phyloP scores from a whole-genome alignment of 2,888 invertebrate species.

The Hydropsyche betteni region DNA sequence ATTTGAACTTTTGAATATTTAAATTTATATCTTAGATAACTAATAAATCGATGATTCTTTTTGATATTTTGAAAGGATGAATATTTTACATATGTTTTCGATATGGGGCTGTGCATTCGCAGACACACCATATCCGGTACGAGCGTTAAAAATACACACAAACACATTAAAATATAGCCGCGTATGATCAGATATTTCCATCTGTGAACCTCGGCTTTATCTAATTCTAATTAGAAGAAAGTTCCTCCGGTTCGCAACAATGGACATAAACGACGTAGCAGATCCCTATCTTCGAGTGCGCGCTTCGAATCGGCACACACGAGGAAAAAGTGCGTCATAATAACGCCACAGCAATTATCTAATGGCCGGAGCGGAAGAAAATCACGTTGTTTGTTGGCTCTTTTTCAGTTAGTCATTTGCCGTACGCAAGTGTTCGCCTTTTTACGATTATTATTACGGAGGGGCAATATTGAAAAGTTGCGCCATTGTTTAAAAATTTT shows the following conservation, averaged over 20 bases:
- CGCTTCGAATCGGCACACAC: slow-evolving; percentile 19
- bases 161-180: slow-evolving; percentile 10
- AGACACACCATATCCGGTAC: slow-evolving; percentile 5
- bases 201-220: slow-evolving; percentile 18
- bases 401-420: not conserved
- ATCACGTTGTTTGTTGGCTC: not conserved
- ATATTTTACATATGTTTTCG: not conserved
- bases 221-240: slow-evolving; percentile 31
- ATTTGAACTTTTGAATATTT: too few species aligned
- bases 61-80: not conserved
- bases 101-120: slow-evolving; percentile 22
- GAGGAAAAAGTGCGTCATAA: slow-evolving; percentile 23
- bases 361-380: slow-evolving; percentile 3
- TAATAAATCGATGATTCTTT: too few species aligned
- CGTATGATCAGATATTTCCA: slow-evolving; percentile 1
- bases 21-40: too few species aligned
- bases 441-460: slow-evolving; percentile 16
- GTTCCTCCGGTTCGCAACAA: slow-evolving; percentile 20
- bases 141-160: not conserved
- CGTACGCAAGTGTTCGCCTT: not conserved
- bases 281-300: slow-evolving; percentile 4
- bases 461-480: slow-evolving; percentile 20
- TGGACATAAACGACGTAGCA: slow-evolving; percentile 3
- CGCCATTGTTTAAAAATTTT: not conserved
- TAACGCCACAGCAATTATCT: slow-evolving; percentile 4